Evolutionary conservation across 92 coral and sea anemone genomes (phyloP).

Genomic region (Porites cylindrica): DNA sequence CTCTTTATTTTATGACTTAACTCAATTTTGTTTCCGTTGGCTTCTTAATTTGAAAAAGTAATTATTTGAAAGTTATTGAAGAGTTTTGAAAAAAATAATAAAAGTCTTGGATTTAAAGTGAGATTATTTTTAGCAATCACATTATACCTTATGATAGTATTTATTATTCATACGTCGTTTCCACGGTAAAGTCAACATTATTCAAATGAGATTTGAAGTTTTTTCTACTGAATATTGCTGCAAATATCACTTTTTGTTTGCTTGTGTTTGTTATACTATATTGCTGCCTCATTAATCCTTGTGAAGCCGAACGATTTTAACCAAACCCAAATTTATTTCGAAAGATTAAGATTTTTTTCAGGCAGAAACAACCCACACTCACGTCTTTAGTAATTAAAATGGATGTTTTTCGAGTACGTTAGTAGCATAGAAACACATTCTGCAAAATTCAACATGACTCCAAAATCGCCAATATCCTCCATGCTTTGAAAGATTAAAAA

Average conservation of each 20-base stretch:
- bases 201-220: constrained; percentile 36
- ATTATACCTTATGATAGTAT: constrained; percentile 60
- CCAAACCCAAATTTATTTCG: background rate
- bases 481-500: background rate
- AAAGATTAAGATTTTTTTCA: background rate
- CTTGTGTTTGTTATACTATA: background rate
- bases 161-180: constrained; percentile 70
- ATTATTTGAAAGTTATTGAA: background rate
- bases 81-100: background rate
- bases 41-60: background rate
- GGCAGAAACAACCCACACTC: background rate
- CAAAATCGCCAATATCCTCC: constrained; percentile 18
- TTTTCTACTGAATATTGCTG: background rate
- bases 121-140: constrained; percentile 78
- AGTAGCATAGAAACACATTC: constrained; percentile 39
- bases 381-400: background rate
- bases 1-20: background rate
- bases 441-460: constrained; percentile 3
- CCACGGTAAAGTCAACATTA: constrained; percentile 66
- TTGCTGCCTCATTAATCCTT: background rate
- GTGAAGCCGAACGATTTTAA: background rate
- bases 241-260: constrained; percentile 18
- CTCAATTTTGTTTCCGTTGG: background rate
- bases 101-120: background rate
- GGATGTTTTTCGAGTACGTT: constrained; percentile 28